These are phyloP conservation scores for Anguilla megastoma DNA, from an alignment of 2,797 vertebrate species.

Conservation along the genomic window DNA sequence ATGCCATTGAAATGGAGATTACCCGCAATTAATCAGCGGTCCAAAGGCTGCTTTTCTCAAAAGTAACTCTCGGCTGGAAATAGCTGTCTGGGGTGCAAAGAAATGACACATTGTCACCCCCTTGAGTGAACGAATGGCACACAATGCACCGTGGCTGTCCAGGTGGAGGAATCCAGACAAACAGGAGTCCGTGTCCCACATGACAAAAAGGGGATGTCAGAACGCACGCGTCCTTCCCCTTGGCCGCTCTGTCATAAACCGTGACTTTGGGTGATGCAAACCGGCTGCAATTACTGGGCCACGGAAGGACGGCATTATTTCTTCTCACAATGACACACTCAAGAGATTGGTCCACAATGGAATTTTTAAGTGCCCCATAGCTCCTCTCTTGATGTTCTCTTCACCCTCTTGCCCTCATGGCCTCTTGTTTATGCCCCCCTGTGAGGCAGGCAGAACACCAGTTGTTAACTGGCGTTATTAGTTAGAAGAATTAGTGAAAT, in stretches of 20 bases:
- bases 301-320: not conserved
- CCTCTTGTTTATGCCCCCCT: not conserved
- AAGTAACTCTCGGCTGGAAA: not conserved
- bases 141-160: not conserved
- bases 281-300: not conserved
- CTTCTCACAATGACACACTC: not conserved
- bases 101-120: not conserved
- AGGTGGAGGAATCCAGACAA: not conserved
- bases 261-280: not conserved
- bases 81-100: not conserved
- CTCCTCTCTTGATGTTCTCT: not conserved
- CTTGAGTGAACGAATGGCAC: not conserved
- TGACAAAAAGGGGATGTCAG: not conserved
- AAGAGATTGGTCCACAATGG: not conserved
- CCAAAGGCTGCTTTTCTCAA: not conserved
- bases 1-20: not conserved
- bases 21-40: not conserved
- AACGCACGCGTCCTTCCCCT: not conserved
- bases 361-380: not conserved
- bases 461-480: conserved; percentile 1
- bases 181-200: not conserved
- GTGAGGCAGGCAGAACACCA: not conserved
- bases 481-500: not conserved
- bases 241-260: not conserved
- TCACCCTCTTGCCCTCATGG: not conserved